A percentile compares a stretch with the other conserved stretches of the same genome.
Conservation (phyloP, 2,888 invertebrate genomes). For the Halictus ligatus region DNA sequence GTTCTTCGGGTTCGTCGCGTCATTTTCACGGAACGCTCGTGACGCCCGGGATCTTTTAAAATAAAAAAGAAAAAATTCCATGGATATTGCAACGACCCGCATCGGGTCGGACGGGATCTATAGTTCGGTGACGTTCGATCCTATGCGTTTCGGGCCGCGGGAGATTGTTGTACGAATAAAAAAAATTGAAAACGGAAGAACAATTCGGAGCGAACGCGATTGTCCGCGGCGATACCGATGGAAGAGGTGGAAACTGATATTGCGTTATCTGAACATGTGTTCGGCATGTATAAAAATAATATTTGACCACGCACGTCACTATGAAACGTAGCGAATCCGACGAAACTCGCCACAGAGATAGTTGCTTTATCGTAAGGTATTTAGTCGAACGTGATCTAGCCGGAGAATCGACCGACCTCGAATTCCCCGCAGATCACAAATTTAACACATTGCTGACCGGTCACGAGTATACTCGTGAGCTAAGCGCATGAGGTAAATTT, state of each 20-base stretch:
- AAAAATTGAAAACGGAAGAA: constrained; percentile 3
- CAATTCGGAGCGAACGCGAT: constrained; percentile 32
- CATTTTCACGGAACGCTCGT: constrained; percentile 33
- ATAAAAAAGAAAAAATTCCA: constrained; percentile 13
- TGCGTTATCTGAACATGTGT: constrained; percentile 56
- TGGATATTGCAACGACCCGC: neutral
- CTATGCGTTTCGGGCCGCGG: neutral
- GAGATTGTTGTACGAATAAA: neutral
- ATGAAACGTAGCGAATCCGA: constrained; percentile 28
- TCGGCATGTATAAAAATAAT: constrained; percentile 49
- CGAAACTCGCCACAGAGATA: constrained; percentile 17
- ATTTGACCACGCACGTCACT: constrained; percentile 46
- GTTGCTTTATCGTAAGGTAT: neutral
- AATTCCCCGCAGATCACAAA: neutral
- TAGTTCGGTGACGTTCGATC: neutral
- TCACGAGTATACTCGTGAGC: too few species aligned
- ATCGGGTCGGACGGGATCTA: neutral
- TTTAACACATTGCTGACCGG: too few species aligned
- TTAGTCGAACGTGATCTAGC: neutral
- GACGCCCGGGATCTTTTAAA: constrained; percentile 29
- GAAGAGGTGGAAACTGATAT: constrained; percentile 44
- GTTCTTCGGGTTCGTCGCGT: constrained; percentile 35
- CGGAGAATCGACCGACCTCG: neutral
- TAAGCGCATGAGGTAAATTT: too few species aligned
- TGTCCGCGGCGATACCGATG: constrained; percentile 34